A percentile compares a stretch with the other conserved stretches of the same genome.
These are phyloP conservation scores for Seriola rivoliana DNA, from an alignment of 2,113 vertebrate genomes.

Conservation along the genomic window DNA sequence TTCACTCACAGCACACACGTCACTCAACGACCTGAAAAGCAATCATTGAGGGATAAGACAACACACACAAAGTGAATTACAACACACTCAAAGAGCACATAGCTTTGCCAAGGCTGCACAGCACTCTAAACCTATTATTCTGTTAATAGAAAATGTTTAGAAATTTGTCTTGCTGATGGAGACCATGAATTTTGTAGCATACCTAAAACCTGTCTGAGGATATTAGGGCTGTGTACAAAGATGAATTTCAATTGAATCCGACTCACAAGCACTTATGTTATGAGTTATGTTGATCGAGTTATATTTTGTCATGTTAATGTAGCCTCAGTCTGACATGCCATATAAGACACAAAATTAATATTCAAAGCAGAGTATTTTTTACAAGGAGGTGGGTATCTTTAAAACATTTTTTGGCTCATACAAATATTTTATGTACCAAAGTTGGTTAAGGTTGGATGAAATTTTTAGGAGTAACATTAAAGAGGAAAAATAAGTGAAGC, in stretches of 20 bases:
- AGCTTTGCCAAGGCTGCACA: constrained; percentile 21
- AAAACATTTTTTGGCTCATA: background rate
- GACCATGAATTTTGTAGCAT: constrained; percentile 28
- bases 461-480: background rate
- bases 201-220: constrained; percentile 24
- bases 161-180: constrained; percentile 55
- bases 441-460: background rate
- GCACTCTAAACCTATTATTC: constrained; percentile 45
- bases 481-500: background rate
- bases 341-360: background rate
- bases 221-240: constrained; percentile 23
- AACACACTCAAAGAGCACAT: constrained; percentile 34
- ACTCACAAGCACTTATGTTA: background rate
- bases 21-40: constrained; percentile 32
- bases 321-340: background rate
- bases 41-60: constrained; percentile 39
- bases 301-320: constrained; percentile 4
- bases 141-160: constrained; percentile 51
- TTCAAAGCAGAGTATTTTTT: background rate
- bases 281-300: background rate
- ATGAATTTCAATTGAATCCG: constrained; percentile 16
- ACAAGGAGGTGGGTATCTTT: background rate
- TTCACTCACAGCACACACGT: constrained; percentile 19
- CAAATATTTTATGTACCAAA: background rate
- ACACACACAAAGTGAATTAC: constrained; percentile 48